phyloP scores from a whole-genome alignment of 1,140 invertebrate genomes.

The Euura saliciscinereae region DNA sequence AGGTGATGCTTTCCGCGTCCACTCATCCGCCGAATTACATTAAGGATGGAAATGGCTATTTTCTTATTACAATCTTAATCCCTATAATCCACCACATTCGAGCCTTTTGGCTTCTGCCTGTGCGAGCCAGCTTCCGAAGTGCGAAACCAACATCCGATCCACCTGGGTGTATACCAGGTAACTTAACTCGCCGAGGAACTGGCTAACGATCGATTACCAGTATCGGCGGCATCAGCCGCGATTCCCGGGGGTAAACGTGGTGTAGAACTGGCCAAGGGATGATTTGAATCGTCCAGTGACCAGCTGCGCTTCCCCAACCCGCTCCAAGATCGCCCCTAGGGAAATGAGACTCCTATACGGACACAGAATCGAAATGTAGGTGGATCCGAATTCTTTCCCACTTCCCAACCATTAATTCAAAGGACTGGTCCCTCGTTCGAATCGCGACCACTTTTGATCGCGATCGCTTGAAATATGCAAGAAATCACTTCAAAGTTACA shows the following conservation, averaged over 20 bases:
- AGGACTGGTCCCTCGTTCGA: too few relatives aligned
- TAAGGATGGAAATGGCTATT: slow-evolving; percentile 11
- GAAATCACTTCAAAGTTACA: too few relatives aligned
- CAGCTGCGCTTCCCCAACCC: background rate
- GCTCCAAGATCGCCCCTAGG: background rate
- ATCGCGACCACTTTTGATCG: too few relatives aligned
- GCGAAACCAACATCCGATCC: background rate
- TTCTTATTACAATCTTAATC: too few relatives aligned
- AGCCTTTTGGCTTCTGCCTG: too few relatives aligned
- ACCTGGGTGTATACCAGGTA: background rate
- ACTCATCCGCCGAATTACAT: slow-evolving; percentile 40
- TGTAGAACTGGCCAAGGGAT: background rate
- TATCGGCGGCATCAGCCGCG: background rate
- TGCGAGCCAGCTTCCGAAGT: background rate
- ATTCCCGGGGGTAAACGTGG: background rate
- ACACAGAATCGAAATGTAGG: background rate
- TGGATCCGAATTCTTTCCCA: too few relatives aligned
- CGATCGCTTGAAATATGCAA: too few relatives aligned
- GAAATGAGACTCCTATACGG: background rate
- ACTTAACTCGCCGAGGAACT: background rate
- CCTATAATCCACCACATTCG: too few relatives aligned
- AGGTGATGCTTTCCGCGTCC: background rate
- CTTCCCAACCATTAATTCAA: too few relatives aligned
- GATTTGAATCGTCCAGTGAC: background rate
- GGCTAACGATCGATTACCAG: background rate